Percentiles rank a stretch among this genome's conserved stretches.
These are phyloP conservation scores for Hemitrygon akajei DNA, from an alignment of 2,797 vertebrate species.

Conservation along the genomic window DNA sequence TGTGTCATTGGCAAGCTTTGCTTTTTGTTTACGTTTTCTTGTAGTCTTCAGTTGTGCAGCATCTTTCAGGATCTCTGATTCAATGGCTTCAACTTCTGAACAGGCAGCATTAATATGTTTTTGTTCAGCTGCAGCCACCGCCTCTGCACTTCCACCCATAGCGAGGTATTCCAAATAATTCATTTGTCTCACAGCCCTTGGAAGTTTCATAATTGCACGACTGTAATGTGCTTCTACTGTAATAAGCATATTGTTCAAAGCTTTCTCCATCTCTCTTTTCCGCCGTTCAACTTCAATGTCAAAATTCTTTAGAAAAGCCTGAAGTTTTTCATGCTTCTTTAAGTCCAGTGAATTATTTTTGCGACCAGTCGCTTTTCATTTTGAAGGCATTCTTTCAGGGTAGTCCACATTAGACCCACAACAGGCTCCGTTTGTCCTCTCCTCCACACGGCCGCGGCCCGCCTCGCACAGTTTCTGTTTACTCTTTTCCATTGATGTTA, in stretches of 20 bases:
- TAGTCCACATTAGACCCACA: too few relatives aligned
- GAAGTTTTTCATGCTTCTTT: constrained; percentile 61
- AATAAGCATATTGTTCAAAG: not conserved
- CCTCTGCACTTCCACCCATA: not conserved
- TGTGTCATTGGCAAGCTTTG: not conserved
- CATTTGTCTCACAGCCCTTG: constrained; percentile 63
- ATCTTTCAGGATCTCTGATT: constrained; percentile 18
- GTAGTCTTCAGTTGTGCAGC: not conserved
- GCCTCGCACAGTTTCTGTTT: too few relatives aligned
- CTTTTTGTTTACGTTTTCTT: constrained; percentile 21
- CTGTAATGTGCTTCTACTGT: constrained; percentile 66
- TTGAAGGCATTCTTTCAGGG: constrained; percentile 56
- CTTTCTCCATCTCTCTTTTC: constrained; percentile 17
- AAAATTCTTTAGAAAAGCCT: constrained; percentile 78
- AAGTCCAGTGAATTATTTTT: constrained; percentile 53
- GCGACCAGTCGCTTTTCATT: constrained; percentile 54
- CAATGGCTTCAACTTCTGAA: not conserved
- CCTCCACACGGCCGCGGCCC: too few relatives aligned
- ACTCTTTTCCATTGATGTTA: too few relatives aligned
- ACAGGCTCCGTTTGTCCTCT: too few relatives aligned
- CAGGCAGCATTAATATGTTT: constrained; percentile 11
- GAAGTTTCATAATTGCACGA: constrained; percentile 72
- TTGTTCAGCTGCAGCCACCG: constrained; percentile 15
- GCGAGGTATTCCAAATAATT: constrained; percentile 67
- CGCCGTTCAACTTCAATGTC: constrained; percentile 58